Conservation (phyloP, 2,888 invertebrate genomes). For the Eucera pruinosa region DNA sequence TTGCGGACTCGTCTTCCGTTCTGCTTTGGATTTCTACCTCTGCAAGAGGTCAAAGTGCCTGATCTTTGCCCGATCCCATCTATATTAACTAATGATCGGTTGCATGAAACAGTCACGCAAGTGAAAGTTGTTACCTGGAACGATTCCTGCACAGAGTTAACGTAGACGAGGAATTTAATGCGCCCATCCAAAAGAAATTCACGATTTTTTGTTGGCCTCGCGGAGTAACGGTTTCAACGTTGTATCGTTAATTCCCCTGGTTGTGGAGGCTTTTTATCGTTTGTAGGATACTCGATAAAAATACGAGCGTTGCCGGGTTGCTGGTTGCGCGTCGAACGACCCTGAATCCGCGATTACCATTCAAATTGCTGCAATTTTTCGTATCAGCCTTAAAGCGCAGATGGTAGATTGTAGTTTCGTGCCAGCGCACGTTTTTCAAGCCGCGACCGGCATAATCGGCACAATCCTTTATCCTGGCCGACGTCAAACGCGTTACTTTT, state of each 20-base stretch:
- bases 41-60: neutral
- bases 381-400: constrained; percentile 44
- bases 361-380: constrained; percentile 49
- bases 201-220: neutral
- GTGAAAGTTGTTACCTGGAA: neutral
- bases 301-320: constrained; percentile 26
- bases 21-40: neutral
- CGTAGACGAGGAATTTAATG: neutral
- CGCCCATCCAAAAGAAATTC: neutral
- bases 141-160: neutral
- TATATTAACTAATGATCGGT: neutral
- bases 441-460: constrained; percentile 60
- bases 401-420: constrained; percentile 58
- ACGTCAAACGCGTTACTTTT: constrained; percentile 60
- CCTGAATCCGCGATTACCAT: constrained; percentile 55
- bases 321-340: constrained; percentile 37
- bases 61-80: neutral
- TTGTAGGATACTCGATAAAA: constrained; percentile 25
- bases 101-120: neutral
- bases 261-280: constrained; percentile 20
- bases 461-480: constrained; percentile 63
- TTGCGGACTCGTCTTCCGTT: constrained; percentile 37
- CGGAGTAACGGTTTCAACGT: neutral
- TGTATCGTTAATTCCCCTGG: constrained; percentile 23
- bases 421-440: constrained; percentile 46